These are phyloP conservation scores for Eurytoma californica DNA, from an alignment of 2,888 invertebrate species.

Conservation along the genomic window DNA sequence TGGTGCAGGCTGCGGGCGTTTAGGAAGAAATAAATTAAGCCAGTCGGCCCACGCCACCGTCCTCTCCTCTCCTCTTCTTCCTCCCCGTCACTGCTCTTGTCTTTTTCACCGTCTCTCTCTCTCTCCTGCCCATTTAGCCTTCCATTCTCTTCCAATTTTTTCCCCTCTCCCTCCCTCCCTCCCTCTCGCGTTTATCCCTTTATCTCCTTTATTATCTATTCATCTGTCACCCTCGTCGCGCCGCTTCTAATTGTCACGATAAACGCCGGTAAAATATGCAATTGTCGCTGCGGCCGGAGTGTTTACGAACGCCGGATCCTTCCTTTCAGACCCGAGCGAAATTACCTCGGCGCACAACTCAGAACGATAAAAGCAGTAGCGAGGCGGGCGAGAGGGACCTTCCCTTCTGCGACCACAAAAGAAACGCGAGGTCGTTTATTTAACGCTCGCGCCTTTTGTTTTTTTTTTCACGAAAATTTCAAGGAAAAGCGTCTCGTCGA, in stretches of 20 bases:
- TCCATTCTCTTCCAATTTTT: slow-evolving; percentile 15
- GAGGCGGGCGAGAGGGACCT: neutral
- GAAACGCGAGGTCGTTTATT: neutral
- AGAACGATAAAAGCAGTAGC: too few species aligned
- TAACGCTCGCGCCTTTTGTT: too few species aligned
- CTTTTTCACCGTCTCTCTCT: neutral
- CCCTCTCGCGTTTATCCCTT: neutral
- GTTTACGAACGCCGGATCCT: too few species aligned
- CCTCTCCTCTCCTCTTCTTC: slow-evolving; percentile 15
- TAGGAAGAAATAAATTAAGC: slow-evolving; percentile 68
- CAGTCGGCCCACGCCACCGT: slow-evolving; percentile 59
- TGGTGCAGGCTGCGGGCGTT: slow-evolving; percentile 62
- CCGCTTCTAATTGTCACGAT: neutral
- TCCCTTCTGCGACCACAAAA: neutral
- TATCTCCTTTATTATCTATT: slow-evolving; percentile 11
- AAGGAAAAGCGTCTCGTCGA: too few species aligned
- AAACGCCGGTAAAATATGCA: neutral
- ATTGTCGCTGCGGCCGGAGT: neutral
- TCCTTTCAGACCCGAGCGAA: too few species aligned
- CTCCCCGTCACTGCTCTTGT: neutral
- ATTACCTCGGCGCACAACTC: too few species aligned
- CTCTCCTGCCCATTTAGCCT: neutral
- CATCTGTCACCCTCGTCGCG: neutral
- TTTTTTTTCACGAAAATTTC: too few species aligned
- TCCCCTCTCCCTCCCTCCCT: too few species aligned